phyloP scores from a whole-genome alignment of 2,888 invertebrate species.

The Cerceris rybyensis region DNA sequence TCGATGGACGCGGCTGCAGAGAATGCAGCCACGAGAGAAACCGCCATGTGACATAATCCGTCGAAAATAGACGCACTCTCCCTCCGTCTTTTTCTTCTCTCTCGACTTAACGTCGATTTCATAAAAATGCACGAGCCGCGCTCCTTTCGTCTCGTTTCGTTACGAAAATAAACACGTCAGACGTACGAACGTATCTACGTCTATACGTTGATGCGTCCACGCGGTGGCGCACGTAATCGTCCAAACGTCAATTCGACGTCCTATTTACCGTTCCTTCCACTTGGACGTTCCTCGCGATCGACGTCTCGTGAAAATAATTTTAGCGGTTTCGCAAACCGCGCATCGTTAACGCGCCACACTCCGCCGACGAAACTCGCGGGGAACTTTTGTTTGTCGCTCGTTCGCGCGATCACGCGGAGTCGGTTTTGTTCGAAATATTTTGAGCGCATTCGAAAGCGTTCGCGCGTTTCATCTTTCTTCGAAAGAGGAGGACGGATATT shows the following conservation, averaged over 20 bases:
- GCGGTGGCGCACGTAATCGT: neutral
- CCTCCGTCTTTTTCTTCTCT: neutral
- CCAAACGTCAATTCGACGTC: too few species aligned
- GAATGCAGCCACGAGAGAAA: neutral
- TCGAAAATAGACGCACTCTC: neutral
- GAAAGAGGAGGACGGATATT: neutral
- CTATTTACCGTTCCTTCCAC: too few species aligned
- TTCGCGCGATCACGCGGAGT: too few species aligned
- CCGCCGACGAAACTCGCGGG: too few species aligned
- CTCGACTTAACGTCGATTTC: neutral
- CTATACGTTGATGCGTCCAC: neutral
- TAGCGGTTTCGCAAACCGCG: too few species aligned
- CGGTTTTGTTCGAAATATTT: too few species aligned
- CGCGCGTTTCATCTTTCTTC: neutral
- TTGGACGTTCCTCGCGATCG: too few species aligned
- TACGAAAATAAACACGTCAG: slow-evolving; percentile 14
- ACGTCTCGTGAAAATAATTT: too few species aligned
- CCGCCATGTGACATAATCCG: neutral
- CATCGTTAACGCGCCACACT: too few species aligned
- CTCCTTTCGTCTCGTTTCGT: neutral
- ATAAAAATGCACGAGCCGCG: neutral
- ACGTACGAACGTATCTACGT: neutral
- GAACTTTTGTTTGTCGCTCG: too few species aligned
- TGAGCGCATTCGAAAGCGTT: too few species aligned
- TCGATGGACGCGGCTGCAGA: neutral